Evolutionary conservation across 2,797 vertebrate species (phyloP), one percentile per base, ranked within the genome.

Genomic region (Xenops minutus): DNA sequence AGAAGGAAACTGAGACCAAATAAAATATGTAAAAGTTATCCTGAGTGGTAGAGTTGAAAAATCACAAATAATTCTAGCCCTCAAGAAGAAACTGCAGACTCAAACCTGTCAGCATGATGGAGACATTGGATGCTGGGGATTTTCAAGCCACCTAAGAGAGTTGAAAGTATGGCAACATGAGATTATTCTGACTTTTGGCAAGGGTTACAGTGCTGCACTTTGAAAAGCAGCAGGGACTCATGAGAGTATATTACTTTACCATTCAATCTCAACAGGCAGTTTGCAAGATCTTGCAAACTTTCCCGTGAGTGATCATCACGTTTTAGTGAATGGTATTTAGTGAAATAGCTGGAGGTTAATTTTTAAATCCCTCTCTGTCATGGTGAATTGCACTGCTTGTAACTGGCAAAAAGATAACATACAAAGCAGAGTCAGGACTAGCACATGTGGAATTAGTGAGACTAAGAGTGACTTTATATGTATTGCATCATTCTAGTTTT

Each of bases 371-470:
- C 12, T 89, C 80, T 61, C 24, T 62, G 85, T 88, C 77, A 82
- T n/a, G 95, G 91, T 94, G 94, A 94, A 93, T 93, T 95, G 63
- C 37, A 37, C 37, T 96, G 71, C 88, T 82, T 92, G 88, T 94
- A 87, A 71, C 55, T 68, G 71, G 89, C 71, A 90, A 76, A 61
- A 94, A 89, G 88, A 12, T 61, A 79, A 69, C 46, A 39, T 6
- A 90, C n/a, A 56, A 63, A 93, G 41, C 48, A 61, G 52, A 82
- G 44, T 14, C 77, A 85, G 71, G 71, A 48, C 41, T 93, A 56
- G 71, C 68, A 96, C 41, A 58, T 49, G 66, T 69, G 34, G 76
- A 91, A 86, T 67, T 81, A 82, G 48, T 46, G 71, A 90, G 52
- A 92, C 22, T 79, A 79, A 23, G 43, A 59, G 34, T 76, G 24